Base-by-base conservation (phyloP, 2,888 invertebrate genomes). In the Euzophera pinguis region DNA sequence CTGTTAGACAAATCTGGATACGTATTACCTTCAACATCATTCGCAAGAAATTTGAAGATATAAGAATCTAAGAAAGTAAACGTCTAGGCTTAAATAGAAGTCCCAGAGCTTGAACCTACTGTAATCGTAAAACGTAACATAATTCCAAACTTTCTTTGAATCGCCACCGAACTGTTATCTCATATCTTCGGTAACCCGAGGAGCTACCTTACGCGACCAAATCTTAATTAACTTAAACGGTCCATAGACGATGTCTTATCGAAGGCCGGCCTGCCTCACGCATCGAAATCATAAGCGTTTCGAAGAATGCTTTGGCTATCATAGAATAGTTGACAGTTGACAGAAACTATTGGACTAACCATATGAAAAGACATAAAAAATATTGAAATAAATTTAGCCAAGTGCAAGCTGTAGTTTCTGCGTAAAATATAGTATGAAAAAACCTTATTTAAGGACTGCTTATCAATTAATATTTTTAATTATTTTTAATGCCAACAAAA, bases 261-360 rank as follows among this genome's bases (percentile, higher is more conserved):
- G 53, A 48, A 43, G 17, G 49, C 78, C 79, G 79, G 81, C 80
- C 78, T 22, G 83, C 84, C 84, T 85, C 84, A 82, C 87, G 82
- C 86, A 78, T 82, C 77, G 84, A 85, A 86, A 85, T 87, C 88
- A 88, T 85, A 86, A 87, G 82, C 87, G 87, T 86, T 88, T 86
- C 86, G 81, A 84, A 82, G 86, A 87, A 87, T 66, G 67, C 73
- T 64, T 61, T 53, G 8, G 29, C 12, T 45, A 37, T 1, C 54
- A 57, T 27, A 60, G 59, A 14, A 10, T 29, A 54, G 22, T 16
- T 22, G 22, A 22, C 22, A 22, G 22, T 22, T 22, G 22, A 22
- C 5, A 22, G 22, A 22, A n/a, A 22, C 22, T 22, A 22, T 5
- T n/a, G n/a, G 22, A 22, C 22, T 22, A 3, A 22, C 22, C 22